Base-by-base conservation (phyloP, 2,797 vertebrate species). In the Periophthalmus magnuspinnatus region DNA sequence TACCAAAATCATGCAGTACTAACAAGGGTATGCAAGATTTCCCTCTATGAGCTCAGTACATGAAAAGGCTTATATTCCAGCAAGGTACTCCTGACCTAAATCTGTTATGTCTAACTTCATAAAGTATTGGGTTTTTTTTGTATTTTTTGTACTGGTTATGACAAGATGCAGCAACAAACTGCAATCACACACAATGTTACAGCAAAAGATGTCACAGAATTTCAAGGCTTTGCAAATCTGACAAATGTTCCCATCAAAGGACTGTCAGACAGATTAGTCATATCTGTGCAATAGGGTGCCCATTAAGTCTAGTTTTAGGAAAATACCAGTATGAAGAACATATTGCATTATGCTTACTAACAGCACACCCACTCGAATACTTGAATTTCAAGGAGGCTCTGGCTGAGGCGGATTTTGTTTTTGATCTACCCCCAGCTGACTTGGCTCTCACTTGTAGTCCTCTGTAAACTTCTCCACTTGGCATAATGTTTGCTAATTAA, bases 401-500 rank as follows among this genome's bases (percentile, higher is more conserved):
- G 71, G 63, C 66, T 8, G 22, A 63, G 70, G 41, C 38, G 61
- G 74, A 82, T 74, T 60, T 72, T 45, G 65, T 72, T 84, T 87
- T 78, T 86, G 68, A 87, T 85, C 79, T 71, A 76, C 71, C 74
- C 86, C 76, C 81, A 70, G 59, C 65, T 65, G 83, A 81, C 64
- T 77, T 80, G 79, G 78, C 79, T 87, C 79, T 71, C 69, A 66
- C 76, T 80, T 67, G 74, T 33, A 73, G 71, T 71, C 69, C 69
- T 79, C 72, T 70, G 70, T 79, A 81, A 84, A 84, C 73, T 72
- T 79, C 66, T 82, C 67, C 72, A 76, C 75, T 87, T 85, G 81
- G 78, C 77, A 62, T 72, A 72, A 70, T 78, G 60, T 83, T 77
- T 70, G 50, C 70, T 86, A 84, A 90, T 90, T 86, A 84, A 80